A percentile compares a stretch with the other conserved stretches of the same genome.
Evolutionary conservation across 2,113 vertebrate species (phyloP).

Genomic region (Seriola dumerili): DNA sequence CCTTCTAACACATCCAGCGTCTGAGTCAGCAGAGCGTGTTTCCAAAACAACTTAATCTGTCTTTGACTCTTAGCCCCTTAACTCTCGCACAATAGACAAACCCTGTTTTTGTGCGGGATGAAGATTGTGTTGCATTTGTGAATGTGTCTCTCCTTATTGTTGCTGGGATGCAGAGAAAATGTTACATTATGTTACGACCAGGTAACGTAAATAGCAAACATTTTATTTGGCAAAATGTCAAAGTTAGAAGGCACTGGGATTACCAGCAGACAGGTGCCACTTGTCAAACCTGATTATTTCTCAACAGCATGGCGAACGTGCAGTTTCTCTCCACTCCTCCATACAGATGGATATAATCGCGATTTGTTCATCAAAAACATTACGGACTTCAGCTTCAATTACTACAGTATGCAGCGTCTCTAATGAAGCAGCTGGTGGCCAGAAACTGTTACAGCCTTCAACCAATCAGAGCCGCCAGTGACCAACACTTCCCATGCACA

Average conservation of each 20-base stretch:
- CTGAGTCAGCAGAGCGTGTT: constrained; percentile 57
- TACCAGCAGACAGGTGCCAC: neutral
- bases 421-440: constrained; percentile 18
- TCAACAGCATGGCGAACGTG: neutral
- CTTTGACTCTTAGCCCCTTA: neutral
- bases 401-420: neutral
- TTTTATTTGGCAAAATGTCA: neutral
- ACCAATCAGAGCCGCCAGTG: constrained; percentile 3
- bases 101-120: neutral
- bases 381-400: constrained; percentile 11
- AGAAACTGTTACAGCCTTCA: neutral
- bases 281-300: constrained; percentile 20
- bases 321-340: neutral
- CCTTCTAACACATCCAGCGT: neutral
- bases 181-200: neutral
- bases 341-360: constrained; percentile 9
- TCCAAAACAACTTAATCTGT: constrained; percentile 62
- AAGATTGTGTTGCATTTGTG: neutral
- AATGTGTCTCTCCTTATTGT: neutral
- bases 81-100: neutral
- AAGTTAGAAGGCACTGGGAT: neutral
- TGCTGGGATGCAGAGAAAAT: neutral
- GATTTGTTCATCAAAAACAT: constrained; percentile 19
- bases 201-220: neutral
- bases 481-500: constrained; percentile 1